A percentile compares a stretch with the other conserved stretches of the same genome.
phyloP scores from a whole-genome alignment of 2,113 vertebrate genomes.

The Python bivittatus region DNA sequence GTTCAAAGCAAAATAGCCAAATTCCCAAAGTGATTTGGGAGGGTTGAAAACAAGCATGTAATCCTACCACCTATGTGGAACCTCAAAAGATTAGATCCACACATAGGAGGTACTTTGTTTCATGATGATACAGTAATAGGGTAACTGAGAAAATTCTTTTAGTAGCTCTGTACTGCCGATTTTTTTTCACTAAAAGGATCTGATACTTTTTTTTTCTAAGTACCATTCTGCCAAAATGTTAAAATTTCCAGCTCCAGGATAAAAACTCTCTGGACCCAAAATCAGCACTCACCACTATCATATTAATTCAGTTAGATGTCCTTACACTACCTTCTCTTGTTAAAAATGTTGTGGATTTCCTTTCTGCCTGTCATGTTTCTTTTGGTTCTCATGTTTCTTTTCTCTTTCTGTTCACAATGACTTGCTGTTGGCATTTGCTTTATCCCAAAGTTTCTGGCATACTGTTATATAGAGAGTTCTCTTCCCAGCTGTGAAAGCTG shows the following conservation, averaged over 20 bases:
- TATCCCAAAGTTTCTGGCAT: slow-evolving; percentile 57
- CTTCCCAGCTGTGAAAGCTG: slow-evolving; percentile 1
- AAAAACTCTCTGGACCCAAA: slow-evolving; percentile 54
- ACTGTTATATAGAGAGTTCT: slow-evolving; percentile 34
- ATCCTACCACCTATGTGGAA: slow-evolving; percentile 32
- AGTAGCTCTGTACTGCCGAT: slow-evolving; percentile 6
- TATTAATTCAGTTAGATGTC: slow-evolving; percentile 53
- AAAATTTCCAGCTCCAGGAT: slow-evolving; percentile 22
- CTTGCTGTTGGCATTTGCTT: slow-evolving; percentile 30
- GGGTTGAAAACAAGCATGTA: slow-evolving; percentile 30
- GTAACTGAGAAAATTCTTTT: slow-evolving; percentile 7
- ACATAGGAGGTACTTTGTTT: slow-evolving; percentile 14
- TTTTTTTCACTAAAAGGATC: slow-evolving; percentile 13
- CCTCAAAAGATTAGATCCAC: not conserved
- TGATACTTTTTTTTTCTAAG: not conserved
- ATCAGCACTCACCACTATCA: slow-evolving; percentile 51
- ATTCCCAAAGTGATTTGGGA: slow-evolving; percentile 26
- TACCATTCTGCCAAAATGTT: slow-evolving; percentile 33
- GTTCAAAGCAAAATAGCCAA: not conserved
- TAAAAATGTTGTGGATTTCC: slow-evolving; percentile 53
- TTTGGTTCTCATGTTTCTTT: slow-evolving; percentile 52
- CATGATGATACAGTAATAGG: slow-evolving; percentile 1
- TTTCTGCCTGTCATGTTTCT: slow-evolving; percentile 49
- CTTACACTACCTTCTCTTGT: slow-evolving; percentile 58
- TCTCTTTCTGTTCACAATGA: slow-evolving; percentile 31